phyloP scores from a whole-genome alignment of 2,797 vertebrate species.

The Hypotaenidia philippensis region DNA sequence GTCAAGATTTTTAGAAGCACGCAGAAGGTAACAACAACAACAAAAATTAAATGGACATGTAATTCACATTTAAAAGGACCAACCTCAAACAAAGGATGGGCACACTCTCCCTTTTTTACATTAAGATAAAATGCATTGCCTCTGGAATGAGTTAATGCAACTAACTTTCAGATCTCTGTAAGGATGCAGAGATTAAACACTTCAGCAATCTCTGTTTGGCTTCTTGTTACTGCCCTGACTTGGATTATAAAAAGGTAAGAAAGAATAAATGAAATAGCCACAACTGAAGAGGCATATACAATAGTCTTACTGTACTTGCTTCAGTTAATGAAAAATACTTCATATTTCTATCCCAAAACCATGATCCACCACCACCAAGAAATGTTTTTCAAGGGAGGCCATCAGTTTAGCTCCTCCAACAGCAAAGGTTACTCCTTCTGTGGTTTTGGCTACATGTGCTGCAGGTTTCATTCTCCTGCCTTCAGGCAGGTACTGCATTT shows the following conservation, averaged over 20 bases:
- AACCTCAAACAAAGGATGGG: not conserved
- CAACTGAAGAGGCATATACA: not conserved
- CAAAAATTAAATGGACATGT: not conserved
- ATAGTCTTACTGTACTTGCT: not conserved
- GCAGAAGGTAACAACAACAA: not conserved
- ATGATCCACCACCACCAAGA: not conserved
- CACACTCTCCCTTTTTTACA: not conserved
- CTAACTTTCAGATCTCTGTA: not conserved
- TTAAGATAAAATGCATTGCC: accelerated
- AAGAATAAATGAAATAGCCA: not conserved
- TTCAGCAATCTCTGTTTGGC: not conserved
- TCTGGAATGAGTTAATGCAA: not conserved
- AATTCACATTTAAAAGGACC: not conserved
- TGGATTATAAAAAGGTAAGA: not conserved
- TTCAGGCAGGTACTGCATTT: not conserved
- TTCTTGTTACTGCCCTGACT: not conserved
- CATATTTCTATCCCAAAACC: not conserved
- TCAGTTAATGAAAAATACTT: not conserved
- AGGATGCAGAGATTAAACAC: not conserved
- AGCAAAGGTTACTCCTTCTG: not conserved
- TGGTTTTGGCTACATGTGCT: not conserved
- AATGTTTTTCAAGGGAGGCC: not conserved
- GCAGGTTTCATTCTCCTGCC: not conserved
- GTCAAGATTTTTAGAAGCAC: not conserved
- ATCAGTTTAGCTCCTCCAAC: not conserved